A percentile compares a stretch with the other conserved stretches of the same genome.
Conservation (phyloP, 2,888 invertebrate species). For the Leptopterna dolabrata region DNA sequence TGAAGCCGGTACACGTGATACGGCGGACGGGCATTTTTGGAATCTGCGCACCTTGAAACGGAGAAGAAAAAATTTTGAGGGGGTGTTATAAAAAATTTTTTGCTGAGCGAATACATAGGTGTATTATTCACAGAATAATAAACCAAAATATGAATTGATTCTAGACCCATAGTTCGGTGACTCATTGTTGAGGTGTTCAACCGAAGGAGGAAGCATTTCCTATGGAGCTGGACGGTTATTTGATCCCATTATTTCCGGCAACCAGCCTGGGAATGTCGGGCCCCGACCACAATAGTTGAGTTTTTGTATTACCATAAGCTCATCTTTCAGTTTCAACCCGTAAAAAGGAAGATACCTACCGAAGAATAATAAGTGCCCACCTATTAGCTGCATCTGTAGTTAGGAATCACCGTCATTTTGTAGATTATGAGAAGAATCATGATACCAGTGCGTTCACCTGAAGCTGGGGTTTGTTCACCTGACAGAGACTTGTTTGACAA, state of each 20-base stretch:
- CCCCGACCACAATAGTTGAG: background rate
- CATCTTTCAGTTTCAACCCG: background rate
- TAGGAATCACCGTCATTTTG: background rate
- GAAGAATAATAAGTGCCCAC: background rate
- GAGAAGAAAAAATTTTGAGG: too few species aligned
- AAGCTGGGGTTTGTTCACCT: background rate
- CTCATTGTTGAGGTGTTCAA: background rate
- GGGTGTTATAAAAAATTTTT: too few species aligned
- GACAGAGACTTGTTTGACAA: too few species aligned
- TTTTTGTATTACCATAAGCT: background rate
- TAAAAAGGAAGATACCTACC: background rate
- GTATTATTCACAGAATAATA: too few species aligned
- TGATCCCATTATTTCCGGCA: constrained; percentile 3
- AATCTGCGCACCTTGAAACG: too few species aligned
- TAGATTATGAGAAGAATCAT: background rate
- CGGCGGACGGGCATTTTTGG: too few species aligned
- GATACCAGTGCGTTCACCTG: background rate
- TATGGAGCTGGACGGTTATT: background rate
- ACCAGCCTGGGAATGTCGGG: background rate
- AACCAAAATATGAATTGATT: too few species aligned
- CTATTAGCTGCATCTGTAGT: background rate
- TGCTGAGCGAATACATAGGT: too few species aligned
- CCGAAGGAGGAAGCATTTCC: background rate
- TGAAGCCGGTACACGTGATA: too few species aligned
- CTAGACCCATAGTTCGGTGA: background rate